phyloP scores from a whole-genome alignment of 2,113 vertebrate genomes.

The Laticauda colubrina region DNA sequence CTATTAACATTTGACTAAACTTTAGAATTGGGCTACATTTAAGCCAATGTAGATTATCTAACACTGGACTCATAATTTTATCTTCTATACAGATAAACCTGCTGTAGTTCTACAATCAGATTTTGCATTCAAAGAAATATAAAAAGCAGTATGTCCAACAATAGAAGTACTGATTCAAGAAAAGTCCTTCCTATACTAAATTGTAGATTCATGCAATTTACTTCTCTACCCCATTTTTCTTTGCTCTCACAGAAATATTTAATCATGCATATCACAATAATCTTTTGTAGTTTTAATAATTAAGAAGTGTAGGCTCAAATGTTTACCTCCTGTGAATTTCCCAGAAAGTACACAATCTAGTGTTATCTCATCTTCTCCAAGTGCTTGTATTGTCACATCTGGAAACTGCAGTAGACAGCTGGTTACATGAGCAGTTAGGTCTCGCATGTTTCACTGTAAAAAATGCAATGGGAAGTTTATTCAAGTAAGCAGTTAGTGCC shows the following conservation, averaged over 20 bases:
- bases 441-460: constrained; percentile 82
- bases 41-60: background rate
- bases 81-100: background rate
- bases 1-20: background rate
- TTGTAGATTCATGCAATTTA: background rate
- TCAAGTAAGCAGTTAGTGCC: constrained; percentile 10
- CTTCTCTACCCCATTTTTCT: background rate
- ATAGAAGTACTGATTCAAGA: background rate
- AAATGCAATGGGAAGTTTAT: constrained; percentile 3
- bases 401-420: constrained; percentile 89
- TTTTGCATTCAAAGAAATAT: background rate
- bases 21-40: background rate
- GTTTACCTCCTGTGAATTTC: constrained; percentile 84
- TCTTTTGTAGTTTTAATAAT: background rate
- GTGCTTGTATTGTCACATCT: constrained; percentile 83
- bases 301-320: background rate
- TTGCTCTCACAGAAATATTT: background rate
- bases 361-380: constrained; percentile 85
- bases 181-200: background rate
- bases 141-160: background rate
- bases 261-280: background rate
- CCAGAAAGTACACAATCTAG: constrained; percentile 83
- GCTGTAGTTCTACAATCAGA: background rate
- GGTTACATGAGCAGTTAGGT: constrained; percentile 86
- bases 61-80: background rate